Percentiles rank a stretch among this genome's conserved stretches.
These are phyloP conservation scores for Ophiodon elongatus DNA, from an alignment of 2,113 vertebrate genomes.

Conservation along the genomic window DNA sequence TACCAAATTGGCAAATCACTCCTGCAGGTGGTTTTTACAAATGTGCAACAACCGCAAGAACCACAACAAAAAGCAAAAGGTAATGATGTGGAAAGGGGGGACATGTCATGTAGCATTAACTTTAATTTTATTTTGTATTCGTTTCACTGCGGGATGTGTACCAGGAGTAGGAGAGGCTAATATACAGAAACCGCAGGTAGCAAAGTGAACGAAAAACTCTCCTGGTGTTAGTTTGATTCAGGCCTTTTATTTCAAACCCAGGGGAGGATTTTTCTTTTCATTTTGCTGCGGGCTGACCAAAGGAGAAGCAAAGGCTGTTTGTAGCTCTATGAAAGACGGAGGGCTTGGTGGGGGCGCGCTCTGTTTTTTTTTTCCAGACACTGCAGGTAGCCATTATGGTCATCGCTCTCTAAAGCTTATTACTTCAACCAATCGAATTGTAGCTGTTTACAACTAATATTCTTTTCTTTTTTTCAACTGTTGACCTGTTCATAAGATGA, in stretches of 20 bases:
- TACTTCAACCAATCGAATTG: constrained; percentile 53
- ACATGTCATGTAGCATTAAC: constrained; percentile 59
- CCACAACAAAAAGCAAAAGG: constrained; percentile 14
- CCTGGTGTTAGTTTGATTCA: constrained; percentile 88
- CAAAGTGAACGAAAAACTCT: constrained; percentile 87
- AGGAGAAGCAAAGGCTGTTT: constrained; percentile 59
- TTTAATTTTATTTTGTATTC: constrained; percentile 77
- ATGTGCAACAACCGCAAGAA: constrained; percentile 26
- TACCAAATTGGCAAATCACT: constrained; percentile 72
- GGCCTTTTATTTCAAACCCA: constrained; percentile 91
- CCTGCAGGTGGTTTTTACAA: constrained; percentile 84
- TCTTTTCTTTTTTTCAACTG: constrained; percentile 7
- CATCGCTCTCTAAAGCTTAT: constrained; percentile 68
- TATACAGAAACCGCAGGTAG: constrained; percentile 91
- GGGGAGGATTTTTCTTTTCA: constrained; percentile 88
- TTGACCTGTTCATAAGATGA: constrained; percentile 32
- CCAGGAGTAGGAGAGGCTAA: constrained; percentile 86
- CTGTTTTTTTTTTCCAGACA: constrained; percentile 69
- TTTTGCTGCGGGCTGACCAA: constrained; percentile 65
- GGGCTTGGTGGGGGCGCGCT: constrained; percentile 75
- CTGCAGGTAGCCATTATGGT: constrained; percentile 83
- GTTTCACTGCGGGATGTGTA: constrained; percentile 75
- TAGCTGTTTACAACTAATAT: constrained; percentile 39
- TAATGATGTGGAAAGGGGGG: constrained; percentile 6
- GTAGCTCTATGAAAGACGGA: constrained; percentile 72